A percentile compares a stretch with the other conserved stretches of the same genome.
Evolutionary conservation across 2,113 vertebrate species (phyloP).

Genomic region (Cheirogaleus medius): DNA sequence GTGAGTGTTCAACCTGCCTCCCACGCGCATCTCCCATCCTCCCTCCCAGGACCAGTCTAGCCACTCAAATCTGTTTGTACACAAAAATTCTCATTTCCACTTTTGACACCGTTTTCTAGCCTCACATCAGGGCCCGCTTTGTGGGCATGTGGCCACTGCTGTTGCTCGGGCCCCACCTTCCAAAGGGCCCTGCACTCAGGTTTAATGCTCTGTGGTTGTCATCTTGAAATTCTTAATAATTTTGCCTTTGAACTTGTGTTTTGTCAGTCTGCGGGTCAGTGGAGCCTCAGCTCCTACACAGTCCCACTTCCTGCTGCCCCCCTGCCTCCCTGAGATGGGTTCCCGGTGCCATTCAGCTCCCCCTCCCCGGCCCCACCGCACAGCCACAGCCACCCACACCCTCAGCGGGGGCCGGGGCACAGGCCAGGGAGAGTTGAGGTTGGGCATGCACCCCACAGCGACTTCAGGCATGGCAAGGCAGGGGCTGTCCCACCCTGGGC

Average conservation of each 20-base stretch:
- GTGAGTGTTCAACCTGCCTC: background rate
- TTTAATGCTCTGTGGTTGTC: background rate
- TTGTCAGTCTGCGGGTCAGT: background rate
- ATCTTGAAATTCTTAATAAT: background rate
- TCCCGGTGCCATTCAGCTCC: background rate
- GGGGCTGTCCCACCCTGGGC: background rate
- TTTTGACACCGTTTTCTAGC: background rate
- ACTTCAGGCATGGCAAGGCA: background rate
- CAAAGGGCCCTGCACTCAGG: rapidly evolving
- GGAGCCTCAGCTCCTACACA: background rate
- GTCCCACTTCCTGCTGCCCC: background rate
- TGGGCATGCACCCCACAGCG: rapidly evolving
- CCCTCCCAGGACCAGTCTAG: background rate
- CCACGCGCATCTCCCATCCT: background rate
- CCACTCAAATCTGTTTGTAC: background rate
- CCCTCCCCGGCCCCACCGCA: too few species aligned
- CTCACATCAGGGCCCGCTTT: background rate
- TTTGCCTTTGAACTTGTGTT: background rate
- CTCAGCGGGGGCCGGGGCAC: background rate
- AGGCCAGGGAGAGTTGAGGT: background rate
- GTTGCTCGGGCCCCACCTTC: background rate
- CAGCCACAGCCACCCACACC: background rate
- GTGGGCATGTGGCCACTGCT: rapidly evolving
- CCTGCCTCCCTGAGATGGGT: background rate
- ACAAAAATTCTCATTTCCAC: background rate